Percentiles rank a stretch among this genome's conserved stretches.
These are phyloP conservation scores for Passer montanus DNA, from an alignment of 2,113 vertebrate genomes.

Conservation along the genomic window DNA sequence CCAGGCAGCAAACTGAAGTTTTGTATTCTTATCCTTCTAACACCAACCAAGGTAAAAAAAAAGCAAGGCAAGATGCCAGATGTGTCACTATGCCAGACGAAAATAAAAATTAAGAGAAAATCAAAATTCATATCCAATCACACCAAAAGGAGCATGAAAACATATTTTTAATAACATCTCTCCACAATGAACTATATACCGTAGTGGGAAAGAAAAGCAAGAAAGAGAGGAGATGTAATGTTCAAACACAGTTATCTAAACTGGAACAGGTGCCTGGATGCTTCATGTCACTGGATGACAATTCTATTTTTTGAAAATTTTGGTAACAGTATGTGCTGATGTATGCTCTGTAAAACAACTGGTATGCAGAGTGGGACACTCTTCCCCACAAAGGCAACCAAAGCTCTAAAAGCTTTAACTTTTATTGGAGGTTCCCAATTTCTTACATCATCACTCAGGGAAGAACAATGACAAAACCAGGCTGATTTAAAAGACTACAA, in stretches of 20 bases:
- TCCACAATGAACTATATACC: neutral
- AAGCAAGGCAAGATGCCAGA: neutral
- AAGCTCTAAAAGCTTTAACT: neutral
- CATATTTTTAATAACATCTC: neutral
- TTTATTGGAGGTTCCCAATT: neutral
- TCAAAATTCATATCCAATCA: neutral
- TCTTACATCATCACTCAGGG: neutral
- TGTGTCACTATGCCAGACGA: neutral
- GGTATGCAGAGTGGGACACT: accelerated
- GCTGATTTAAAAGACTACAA: neutral
- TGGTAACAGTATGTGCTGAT: neutral
- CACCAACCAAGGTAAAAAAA: neutral
- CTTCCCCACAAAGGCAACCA: neutral
- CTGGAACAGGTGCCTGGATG: neutral
- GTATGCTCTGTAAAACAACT: neutral
- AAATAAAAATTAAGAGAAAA: neutral
- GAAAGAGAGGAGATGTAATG: neutral
- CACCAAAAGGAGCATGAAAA: neutral
- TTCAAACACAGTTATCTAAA: neutral
- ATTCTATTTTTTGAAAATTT: neutral
- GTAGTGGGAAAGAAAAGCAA: neutral
- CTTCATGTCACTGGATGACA: neutral
- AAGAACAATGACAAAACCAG: neutral
- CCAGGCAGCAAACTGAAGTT: neutral
- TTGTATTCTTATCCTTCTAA: neutral